Evolutionary conservation across 2,113 vertebrate species (phyloP).

Genomic region (Tyto alba): DNA sequence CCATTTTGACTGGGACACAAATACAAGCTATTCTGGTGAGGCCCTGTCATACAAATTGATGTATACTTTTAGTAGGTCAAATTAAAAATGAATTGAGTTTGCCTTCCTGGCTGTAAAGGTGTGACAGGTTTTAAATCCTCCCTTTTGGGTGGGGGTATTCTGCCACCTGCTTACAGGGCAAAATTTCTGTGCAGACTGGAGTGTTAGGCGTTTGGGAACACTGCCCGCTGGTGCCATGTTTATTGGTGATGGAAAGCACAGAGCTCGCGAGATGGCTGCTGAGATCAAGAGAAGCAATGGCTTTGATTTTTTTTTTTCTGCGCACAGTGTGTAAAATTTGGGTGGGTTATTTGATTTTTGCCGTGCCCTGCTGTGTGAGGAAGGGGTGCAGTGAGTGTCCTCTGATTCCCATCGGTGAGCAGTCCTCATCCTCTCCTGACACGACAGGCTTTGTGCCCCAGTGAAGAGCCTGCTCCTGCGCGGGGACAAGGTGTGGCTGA

Average conservation of each 20-base stretch:
- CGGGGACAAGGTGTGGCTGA: slow-evolving; percentile 79
- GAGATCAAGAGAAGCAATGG: background rate
- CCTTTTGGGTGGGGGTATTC: background rate
- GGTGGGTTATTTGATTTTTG: slow-evolving; percentile 21
- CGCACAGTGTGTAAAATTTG: background rate
- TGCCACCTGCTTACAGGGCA: background rate
- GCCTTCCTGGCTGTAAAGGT: accelerated
- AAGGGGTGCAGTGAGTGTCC: slow-evolving; percentile 2
- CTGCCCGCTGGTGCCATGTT: background rate
- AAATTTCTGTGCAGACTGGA: background rate
- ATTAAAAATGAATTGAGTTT: background rate
- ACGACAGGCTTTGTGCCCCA: slow-evolving; percentile 69
- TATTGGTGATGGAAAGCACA: background rate
- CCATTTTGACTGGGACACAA: background rate
- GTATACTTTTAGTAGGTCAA: background rate
- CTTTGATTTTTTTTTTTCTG: slow-evolving; percentile 3
- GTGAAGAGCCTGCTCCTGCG: slow-evolving; percentile 51
- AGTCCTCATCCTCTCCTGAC: slow-evolving; percentile 32
- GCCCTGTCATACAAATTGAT: background rate
- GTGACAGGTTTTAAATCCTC: background rate
- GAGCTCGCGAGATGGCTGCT: background rate
- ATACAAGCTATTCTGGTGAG: background rate
- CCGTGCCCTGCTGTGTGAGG: background rate
- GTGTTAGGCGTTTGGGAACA: background rate
- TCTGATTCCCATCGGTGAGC: background rate